phyloP scores from a whole-genome alignment of 2,888 invertebrate genomes.

The Synergus laeviventris region DNA sequence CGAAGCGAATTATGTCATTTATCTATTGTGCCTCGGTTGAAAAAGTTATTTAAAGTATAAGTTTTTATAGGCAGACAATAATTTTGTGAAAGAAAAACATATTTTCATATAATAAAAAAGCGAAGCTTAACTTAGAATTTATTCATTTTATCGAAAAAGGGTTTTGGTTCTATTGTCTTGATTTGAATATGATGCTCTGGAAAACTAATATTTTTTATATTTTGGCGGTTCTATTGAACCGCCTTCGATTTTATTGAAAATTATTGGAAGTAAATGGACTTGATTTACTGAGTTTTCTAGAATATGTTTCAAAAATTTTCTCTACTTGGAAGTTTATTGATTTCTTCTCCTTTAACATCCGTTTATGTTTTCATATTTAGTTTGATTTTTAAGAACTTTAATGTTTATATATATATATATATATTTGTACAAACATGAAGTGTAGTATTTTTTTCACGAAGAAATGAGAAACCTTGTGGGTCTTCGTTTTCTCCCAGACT shows the following conservation, averaged over 20 bases:
- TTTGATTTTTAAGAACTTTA: not conserved
- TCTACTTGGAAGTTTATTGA: not conserved
- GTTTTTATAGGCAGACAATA: no score
- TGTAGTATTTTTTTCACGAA: constrained; percentile 32
- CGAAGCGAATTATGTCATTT: no score
- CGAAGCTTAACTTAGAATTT: no score
- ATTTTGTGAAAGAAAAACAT: no score
- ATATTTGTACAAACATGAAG: not conserved
- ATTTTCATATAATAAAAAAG: no score
- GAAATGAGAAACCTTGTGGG: constrained; percentile 59
- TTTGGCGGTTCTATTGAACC: not conserved
- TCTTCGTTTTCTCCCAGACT: constrained; percentile 63
- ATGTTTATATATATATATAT: not conserved
- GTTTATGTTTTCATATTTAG: not conserved
- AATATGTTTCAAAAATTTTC: not conserved
- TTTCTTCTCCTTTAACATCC: not conserved
- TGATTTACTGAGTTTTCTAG: not conserved
- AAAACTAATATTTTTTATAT: not conserved
- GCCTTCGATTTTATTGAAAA: not conserved
- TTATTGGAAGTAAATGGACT: not conserved
- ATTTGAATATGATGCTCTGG: no score
- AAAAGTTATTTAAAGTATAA: no score
- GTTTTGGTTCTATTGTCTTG: no score
- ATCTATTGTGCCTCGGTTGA: no score
- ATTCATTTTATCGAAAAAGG: no score